Percentiles rank a stretch among this genome's conserved stretches.
phyloP scores from a whole-genome alignment of 2,797 vertebrate genomes.

The Huso huso region DNA sequence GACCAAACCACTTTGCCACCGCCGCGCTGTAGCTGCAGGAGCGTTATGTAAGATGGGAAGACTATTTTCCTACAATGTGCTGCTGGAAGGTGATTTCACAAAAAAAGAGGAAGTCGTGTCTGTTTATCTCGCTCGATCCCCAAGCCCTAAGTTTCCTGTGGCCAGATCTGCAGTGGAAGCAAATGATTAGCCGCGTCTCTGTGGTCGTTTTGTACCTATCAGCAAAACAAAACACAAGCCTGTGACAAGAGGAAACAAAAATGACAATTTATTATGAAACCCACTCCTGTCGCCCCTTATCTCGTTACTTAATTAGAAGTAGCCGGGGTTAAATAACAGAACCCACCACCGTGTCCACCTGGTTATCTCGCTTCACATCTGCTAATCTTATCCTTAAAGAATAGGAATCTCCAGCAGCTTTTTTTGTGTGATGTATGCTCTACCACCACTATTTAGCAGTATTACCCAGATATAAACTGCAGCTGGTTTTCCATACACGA shows the following conservation, averaged over 20 bases:
- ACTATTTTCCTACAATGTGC: constrained; percentile 53
- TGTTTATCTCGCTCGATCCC: constrained; percentile 62
- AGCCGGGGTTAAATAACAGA: constrained; percentile 47
- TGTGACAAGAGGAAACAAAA: constrained; percentile 36
- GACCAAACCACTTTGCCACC: constrained; percentile 7
- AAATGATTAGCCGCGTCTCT: constrained; percentile 55
- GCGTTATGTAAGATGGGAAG: constrained; percentile 59
- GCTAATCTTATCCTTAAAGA: constrained; percentile 22
- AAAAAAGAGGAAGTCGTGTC: constrained; percentile 61
- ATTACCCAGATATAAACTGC: too few relatives aligned
- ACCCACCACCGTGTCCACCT: constrained; percentile 32
- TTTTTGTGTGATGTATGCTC: too few relatives aligned
- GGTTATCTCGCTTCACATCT: constrained; percentile 48
- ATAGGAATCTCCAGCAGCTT: neutral
- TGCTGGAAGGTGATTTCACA: constrained; percentile 65
- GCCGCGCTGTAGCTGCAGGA: constrained; percentile 19
- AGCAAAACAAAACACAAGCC: constrained; percentile 26
- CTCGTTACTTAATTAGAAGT: constrained; percentile 41
- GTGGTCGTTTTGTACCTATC: constrained; percentile 58
- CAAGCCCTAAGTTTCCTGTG: constrained; percentile 69
- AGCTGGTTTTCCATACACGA: too few relatives aligned
- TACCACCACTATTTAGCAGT: too few relatives aligned
- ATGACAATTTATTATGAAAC: constrained; percentile 59
- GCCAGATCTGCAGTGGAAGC: constrained; percentile 60
- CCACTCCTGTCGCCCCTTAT: constrained; percentile 37